These are phyloP conservation scores for Pachycephus smyrnensis DNA, from an alignment of 2,888 invertebrate genomes.

Conservation along the genomic window DNA sequence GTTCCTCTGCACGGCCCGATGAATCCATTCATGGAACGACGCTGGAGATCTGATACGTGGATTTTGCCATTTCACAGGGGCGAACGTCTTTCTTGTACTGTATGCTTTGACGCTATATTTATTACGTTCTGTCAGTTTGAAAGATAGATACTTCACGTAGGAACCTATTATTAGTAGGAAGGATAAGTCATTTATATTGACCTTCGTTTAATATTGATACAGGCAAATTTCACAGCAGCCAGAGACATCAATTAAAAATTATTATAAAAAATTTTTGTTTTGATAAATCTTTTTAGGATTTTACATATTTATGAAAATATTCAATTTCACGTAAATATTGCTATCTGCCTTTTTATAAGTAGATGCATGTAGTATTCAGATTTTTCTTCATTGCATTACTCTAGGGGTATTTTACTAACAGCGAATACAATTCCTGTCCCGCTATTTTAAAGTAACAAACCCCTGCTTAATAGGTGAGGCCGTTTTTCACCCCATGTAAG, in stretches of 20 bases:
- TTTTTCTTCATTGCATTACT: neutral
- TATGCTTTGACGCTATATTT: neutral
- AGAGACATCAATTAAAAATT: neutral
- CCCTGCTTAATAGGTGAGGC: neutral
- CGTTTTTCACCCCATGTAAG: neutral
- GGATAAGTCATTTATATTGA: neutral
- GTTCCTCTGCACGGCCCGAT: conserved; percentile 15
- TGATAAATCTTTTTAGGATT: neutral
- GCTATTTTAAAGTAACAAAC: neutral
- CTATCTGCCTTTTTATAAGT: neutral
- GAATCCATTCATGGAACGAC: conserved; percentile 19
- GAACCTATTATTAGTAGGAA: neutral
- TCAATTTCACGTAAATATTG: neutral
- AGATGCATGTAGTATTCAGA: neutral
- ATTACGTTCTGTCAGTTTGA: neutral
- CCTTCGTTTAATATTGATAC: neutral
- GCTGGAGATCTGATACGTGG: conserved; percentile 13
- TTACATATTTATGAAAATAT: neutral
- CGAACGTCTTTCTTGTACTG: neutral
- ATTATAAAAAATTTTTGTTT: neutral
- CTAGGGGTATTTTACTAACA: neutral
- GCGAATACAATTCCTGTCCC: neutral
- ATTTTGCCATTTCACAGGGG: conserved; percentile 1
- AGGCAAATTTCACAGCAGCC: neutral
- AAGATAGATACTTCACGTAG: neutral